Evolutionary conservation across 2,888 invertebrate genomes (phyloP), one percentile per base, ranked within the genome.

Genomic region (Fragum whitleyi): DNA sequence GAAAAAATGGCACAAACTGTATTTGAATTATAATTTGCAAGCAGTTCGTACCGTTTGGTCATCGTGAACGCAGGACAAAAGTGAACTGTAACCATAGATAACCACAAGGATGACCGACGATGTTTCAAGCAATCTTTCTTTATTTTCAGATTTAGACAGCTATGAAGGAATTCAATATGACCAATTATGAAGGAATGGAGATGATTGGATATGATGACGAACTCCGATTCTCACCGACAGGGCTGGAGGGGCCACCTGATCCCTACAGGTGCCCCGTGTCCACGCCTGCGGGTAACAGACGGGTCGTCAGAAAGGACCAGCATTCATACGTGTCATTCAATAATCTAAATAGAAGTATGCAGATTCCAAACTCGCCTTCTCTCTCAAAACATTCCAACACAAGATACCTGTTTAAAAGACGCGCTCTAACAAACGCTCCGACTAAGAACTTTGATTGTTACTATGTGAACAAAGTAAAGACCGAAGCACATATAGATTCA

Each of bases 401-500:
- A 16, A 71, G 57, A 59, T 69, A 47, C 21, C 7, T 62, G 23
- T 74, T 77, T 51, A 53, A 74, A 19, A 70, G 70, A 21, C 77
- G 86, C 23, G 72, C 70, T 1, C 61, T 74, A 11, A 70, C 80
- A 6, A 77, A 85, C 19, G 74, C 85, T 0, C 81, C 85, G n/a
- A 76, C 81, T 26, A 87, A 86, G 74, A 87, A 86, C 72, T 85
- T 86, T 71, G 87, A 88, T 73, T 88, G 82, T 71, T 88, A 88
- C 65, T 88, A 86, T 59, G 85, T 87, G 23, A 81, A 79, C 26
- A 85, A 86, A 29, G 81, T 83, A 53, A 84, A 83, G 32, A 74
- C 77, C 3, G 57, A 57, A 28, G 73, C 59, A 47, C 75, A 79
- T 21, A 67, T 86, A 39, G 83, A 81, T 5, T 75, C 69, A 19